Conservation (phyloP, 2,797 vertebrate species). For the Potorous gilbertii region DNA sequence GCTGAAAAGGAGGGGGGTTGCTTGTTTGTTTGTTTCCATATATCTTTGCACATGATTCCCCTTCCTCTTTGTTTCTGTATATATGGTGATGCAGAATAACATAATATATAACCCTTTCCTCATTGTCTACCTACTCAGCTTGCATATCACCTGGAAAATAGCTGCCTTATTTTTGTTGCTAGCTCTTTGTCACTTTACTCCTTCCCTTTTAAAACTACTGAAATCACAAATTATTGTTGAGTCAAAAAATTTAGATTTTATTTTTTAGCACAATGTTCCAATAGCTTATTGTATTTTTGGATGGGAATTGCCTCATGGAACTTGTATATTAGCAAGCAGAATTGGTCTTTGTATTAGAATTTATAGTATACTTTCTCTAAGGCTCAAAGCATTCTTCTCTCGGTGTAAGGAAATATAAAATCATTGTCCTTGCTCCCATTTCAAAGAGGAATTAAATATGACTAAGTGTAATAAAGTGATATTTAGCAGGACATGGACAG, state of each 20-base stretch:
- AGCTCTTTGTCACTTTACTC: slow-evolving; percentile 22
- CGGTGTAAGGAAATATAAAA: background rate
- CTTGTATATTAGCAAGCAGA: slow-evolving; percentile 9
- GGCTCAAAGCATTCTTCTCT: slow-evolving; percentile 36
- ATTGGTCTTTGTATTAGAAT: slow-evolving; percentile 20
- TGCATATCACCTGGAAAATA: background rate
- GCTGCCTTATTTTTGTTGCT: background rate
- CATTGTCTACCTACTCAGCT: background rate
- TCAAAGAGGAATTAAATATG: slow-evolving; percentile 45
- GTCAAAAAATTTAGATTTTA: slow-evolving; percentile 46
- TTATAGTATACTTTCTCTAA: slow-evolving; percentile 32
- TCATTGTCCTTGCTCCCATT: slow-evolving; percentile 24
- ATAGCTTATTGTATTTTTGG: background rate
- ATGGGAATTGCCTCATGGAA: background rate
- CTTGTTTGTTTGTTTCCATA: slow-evolving; percentile 8
- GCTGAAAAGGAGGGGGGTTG: slow-evolving; percentile 45
- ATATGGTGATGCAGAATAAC: slow-evolving; percentile 40
- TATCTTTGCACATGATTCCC: slow-evolving; percentile 31
- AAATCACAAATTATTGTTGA: slow-evolving; percentile 40
- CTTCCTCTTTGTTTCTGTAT: slow-evolving; percentile 49
- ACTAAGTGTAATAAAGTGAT: slow-evolving; percentile 33
- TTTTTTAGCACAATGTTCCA: slow-evolving; percentile 18
- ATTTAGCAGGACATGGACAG: slow-evolving; percentile 19
- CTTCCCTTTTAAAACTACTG: slow-evolving; percentile 36
- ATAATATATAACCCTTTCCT: background rate